A percentile compares a stretch with the other conserved stretches of the same genome.
phyloP scores from a whole-genome alignment of 2,797 vertebrate genomes.

The Choloepus didactylus region DNA sequence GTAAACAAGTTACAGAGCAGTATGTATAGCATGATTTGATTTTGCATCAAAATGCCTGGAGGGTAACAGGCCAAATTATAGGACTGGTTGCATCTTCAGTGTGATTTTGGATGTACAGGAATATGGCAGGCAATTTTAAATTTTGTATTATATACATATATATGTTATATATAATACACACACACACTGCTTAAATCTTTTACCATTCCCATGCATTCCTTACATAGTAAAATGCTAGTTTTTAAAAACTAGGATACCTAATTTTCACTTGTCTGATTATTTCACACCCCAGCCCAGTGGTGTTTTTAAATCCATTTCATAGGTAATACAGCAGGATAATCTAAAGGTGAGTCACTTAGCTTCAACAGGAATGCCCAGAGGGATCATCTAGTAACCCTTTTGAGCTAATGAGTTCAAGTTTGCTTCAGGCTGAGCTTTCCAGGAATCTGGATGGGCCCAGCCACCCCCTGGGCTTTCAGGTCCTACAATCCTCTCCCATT shows the following conservation, averaged over 20 bases:
- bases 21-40: neutral
- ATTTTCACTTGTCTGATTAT: neutral
- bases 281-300: neutral
- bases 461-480: conserved; percentile 4
- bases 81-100: neutral
- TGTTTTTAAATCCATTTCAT: neutral
- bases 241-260: neutral
- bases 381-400: neutral
- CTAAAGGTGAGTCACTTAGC: neutral
- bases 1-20: neutral
- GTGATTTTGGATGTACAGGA: neutral
- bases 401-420: conserved; percentile 16
- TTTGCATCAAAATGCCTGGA: too few relatives aligned
- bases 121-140: neutral
- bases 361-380: neutral
- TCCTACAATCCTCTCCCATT: neutral
- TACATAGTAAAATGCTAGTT: neutral
- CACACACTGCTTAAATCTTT: neutral
- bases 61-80: neutral
- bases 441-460: neutral
- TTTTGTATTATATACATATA: neutral
- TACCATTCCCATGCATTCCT: neutral
- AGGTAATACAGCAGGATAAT: neutral
- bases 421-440: neutral
- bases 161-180: too few relatives aligned